Evolutionary conservation across 1,140 invertebrate species (phyloP).

Genomic region (Nebria ingens): DNA sequence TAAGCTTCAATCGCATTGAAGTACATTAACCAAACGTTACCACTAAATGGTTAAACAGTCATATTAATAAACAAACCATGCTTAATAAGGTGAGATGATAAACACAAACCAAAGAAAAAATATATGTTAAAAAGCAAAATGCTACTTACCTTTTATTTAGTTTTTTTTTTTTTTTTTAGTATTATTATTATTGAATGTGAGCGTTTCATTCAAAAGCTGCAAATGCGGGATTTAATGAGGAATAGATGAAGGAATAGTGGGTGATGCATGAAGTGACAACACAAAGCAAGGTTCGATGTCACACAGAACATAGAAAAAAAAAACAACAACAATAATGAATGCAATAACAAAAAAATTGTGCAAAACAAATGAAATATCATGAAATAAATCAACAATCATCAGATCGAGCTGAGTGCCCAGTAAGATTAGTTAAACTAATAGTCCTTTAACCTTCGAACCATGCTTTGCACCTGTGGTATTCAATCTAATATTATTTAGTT

Average conservation of each 20-base stretch:
- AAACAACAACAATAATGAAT: constrained; percentile 19
- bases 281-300: constrained; percentile 36
- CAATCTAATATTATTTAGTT: neutral
- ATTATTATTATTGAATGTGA: too few relatives aligned
- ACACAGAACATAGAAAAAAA: constrained; percentile 28
- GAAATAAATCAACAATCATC: neutral
- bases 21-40: too few relatives aligned
- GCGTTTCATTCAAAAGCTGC: too few relatives aligned
- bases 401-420: constrained; percentile 33
- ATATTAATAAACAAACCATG: too few relatives aligned
- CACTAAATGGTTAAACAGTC: too few relatives aligned
- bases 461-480: constrained; percentile 28
- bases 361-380: constrained; percentile 17
- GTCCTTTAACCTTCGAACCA: constrained; percentile 28
- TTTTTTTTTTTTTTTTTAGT: neutral
- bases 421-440: constrained; percentile 14
- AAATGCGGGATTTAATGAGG: constrained; percentile 17
- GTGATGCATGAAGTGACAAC: constrained; percentile 12
- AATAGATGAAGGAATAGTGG: neutral
- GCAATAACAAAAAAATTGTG: constrained; percentile 23
- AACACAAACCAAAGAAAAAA: too few relatives aligned
- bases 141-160: constrained; percentile 12
- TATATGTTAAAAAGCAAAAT: constrained; percentile 14
- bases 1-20: too few relatives aligned
- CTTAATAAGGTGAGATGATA: too few relatives aligned